These are phyloP conservation scores for Helarctos malayanus DNA, from an alignment of 2,797 vertebrate species.

Conservation along the genomic window DNA sequence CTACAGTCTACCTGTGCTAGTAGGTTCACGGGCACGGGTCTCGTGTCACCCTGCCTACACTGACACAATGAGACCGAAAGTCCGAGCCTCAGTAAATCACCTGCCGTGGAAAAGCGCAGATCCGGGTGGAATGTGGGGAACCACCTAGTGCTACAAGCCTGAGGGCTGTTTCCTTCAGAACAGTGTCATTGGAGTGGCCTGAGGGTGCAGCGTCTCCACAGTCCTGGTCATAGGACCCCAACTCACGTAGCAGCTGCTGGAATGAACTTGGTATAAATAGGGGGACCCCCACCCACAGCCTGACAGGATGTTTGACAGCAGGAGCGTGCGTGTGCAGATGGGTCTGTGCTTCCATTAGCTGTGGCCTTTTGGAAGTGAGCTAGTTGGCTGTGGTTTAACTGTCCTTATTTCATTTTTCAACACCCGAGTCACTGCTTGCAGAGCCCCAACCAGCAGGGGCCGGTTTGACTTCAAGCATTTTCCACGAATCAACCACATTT, in stretches of 20 bases:
- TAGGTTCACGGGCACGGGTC: background rate
- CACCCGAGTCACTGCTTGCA: constrained; percentile 8
- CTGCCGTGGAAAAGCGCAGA: background rate
- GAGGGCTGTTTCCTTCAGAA: background rate
- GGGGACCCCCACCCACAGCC: background rate
- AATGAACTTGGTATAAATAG: background rate
- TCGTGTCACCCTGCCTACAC: background rate
- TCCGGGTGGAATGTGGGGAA: background rate
- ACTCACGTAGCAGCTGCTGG: background rate
- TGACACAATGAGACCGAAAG: background rate
- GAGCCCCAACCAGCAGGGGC: constrained; percentile 63
- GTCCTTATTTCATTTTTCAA: constrained; percentile 63
- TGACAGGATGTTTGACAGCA: no score
- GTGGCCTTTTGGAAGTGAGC: background rate
- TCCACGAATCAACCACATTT: constrained; percentile 81
- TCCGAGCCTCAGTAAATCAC: background rate
- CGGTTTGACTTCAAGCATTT: constrained; percentile 77
- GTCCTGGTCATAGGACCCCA: background rate
- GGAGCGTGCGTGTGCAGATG: background rate
- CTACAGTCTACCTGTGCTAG: background rate
- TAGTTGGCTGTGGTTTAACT: no score
- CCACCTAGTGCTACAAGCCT: background rate
- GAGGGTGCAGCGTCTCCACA: background rate
- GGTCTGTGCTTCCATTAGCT: constrained; percentile 67
- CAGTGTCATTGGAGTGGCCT: fast-evolving